Conservation (phyloP, 1,140 invertebrate genomes). For the Nephotettix cincticeps region DNA sequence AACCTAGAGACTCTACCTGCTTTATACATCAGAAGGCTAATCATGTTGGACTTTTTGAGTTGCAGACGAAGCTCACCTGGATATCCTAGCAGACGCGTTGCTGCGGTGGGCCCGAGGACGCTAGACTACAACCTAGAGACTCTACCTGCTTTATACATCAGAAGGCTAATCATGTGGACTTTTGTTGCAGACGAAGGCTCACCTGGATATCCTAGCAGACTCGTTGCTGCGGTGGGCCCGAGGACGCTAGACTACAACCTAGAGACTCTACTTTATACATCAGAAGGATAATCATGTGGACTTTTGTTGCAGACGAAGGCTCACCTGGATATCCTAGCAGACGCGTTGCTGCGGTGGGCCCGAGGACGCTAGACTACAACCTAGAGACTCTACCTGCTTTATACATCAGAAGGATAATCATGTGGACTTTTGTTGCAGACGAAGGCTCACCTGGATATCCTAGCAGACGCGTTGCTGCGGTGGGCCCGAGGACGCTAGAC, state of each 20-base stretch:
- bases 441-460: slow-evolving; percentile 89
- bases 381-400: slow-evolving; percentile 49
- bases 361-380: neutral
- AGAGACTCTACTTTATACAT: slow-evolving; percentile 75
- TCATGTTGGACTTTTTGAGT: too few relatives aligned
- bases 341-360: slow-evolving; percentile 72
- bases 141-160: too few relatives aligned
- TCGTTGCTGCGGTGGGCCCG: slow-evolving; percentile 67
- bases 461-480: slow-evolving; percentile 87
- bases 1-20: neutral
- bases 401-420: neutral
- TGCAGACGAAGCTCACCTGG: slow-evolving; percentile 93
- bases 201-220: slow-evolving; percentile 90
- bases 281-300: too few relatives aligned
- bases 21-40: neutral
- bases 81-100: slow-evolving; percentile 88
- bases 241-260: slow-evolving; percentile 61
- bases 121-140: neutral
- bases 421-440: slow-evolving; percentile 67
- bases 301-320: slow-evolving; percentile 82
- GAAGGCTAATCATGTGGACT: slow-evolving; percentile 52
- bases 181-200: slow-evolving; percentile 86
- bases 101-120: slow-evolving; percentile 54
- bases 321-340: slow-evolving; percentile 89
- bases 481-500: slow-evolving; percentile 1